These are phyloP conservation scores for Drosophila hamatofila DNA, from an alignment of 2,888 invertebrate genomes.

Conservation along the genomic window DNA sequence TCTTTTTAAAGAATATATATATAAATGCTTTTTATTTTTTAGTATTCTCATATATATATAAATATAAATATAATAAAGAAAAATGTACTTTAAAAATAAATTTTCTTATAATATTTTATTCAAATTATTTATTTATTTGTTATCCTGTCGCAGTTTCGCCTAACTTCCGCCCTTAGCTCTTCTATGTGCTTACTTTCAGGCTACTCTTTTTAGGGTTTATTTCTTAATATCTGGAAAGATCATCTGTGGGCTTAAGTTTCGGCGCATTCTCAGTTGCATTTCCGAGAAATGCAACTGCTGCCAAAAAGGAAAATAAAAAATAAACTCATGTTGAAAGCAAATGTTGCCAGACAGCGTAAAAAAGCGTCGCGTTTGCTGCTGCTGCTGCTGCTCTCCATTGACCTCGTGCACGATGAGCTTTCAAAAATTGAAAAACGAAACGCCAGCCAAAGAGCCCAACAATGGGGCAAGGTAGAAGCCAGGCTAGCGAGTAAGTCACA, in stretches of 20 bases:
- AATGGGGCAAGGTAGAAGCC: constrained; percentile 44
- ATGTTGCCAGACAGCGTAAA: constrained; percentile 37
- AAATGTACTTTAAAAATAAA: too few relatives aligned
- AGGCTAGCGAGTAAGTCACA: constrained; percentile 31
- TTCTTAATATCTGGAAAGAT: constrained; percentile 16
- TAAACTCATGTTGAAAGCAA: constrained; percentile 45
- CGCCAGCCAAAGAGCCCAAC: constrained; percentile 35
- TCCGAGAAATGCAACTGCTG: constrained; percentile 15
- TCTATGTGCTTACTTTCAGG: background rate
- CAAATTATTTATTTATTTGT: background rate
- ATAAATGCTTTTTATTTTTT: too few relatives aligned
- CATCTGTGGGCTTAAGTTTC: constrained; percentile 13
- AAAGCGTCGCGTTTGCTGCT: constrained; percentile 22
- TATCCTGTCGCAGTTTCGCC: background rate
- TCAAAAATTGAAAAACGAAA: constrained; percentile 64
- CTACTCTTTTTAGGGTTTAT: background rate
- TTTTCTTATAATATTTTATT: background rate
- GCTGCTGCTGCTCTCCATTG: constrained; percentile 55
- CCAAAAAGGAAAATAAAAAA: constrained; percentile 7
- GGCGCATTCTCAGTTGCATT: constrained; percentile 25
- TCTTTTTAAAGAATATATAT: too few relatives aligned
- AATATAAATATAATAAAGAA: too few relatives aligned
- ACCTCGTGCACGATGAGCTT: constrained; percentile 68
- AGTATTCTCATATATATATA: too few relatives aligned
- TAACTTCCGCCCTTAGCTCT: background rate